These are phyloP conservation scores for Steinernema feltiae DNA, from an alignment of 1,140 invertebrate genomes.

Conservation along the genomic window DNA sequence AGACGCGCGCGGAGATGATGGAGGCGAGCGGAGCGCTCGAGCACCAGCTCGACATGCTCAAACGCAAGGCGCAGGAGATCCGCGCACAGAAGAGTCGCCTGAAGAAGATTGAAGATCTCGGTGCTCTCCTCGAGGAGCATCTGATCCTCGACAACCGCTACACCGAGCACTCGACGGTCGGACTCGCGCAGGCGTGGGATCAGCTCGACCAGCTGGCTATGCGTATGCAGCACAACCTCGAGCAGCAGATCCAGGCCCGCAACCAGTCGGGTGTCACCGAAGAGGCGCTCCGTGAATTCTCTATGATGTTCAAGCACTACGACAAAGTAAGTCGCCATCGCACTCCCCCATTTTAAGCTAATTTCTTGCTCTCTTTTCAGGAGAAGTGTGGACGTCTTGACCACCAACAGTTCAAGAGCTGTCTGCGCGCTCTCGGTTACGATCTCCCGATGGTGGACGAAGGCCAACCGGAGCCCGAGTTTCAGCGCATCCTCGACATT, in stretches of 20 bases:
- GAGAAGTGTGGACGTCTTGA: conserved; percentile 93
- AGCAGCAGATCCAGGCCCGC: conserved; percentile 89
- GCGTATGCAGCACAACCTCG: conserved; percentile 99
- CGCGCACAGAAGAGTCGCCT: conserved; percentile 80
- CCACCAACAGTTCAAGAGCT: conserved; percentile 98
- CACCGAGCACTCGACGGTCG: conserved; percentile 96
- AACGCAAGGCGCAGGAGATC: conserved; percentile 88
- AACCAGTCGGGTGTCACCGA: conserved; percentile 98
- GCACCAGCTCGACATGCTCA: conserved; percentile 87
- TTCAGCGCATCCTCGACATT: conserved; percentile 84
- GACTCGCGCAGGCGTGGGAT: conserved; percentile 91
- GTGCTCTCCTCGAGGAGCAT: conserved; percentile 89
- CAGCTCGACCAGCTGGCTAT: conserved; percentile 96
- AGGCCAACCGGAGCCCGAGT: conserved; percentile 96
- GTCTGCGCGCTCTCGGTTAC: conserved; percentile 91
- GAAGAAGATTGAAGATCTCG: conserved; percentile 93
- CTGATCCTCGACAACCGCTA: conserved; percentile 96
- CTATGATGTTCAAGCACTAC: conserved; percentile 89
- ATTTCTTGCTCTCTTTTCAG: conserved; percentile 59
- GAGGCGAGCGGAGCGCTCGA: conserved; percentile 94
- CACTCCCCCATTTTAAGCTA: conserved; percentile 21
- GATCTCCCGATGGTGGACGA: conserved; percentile 99
- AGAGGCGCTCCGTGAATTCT: conserved; percentile 97
- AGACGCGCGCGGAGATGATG: conserved; percentile 89
- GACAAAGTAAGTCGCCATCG: conserved; percentile 55